A percentile compares a stretch with the other conserved stretches of the same genome.
Conservation (phyloP, 2,797 vertebrate species). For the Meriones psammophilus region DNA sequence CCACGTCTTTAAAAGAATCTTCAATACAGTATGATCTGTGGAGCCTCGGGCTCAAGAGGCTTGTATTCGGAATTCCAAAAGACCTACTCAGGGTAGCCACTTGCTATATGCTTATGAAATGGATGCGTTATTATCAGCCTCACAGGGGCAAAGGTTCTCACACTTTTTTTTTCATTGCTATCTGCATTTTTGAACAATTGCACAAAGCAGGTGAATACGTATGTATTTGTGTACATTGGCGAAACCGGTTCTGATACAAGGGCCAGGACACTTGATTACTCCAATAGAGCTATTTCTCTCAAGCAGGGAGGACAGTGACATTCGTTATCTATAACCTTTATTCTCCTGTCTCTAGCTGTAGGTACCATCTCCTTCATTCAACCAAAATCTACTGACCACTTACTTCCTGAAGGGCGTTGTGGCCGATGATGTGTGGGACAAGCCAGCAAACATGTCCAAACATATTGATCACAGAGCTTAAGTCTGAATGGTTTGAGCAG, state of each 20-base stretch:
- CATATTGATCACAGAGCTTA: not conserved
- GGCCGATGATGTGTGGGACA: not conserved
- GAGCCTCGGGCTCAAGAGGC: not conserved
- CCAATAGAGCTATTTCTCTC: not conserved
- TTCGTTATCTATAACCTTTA: not conserved
- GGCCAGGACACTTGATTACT: not conserved
- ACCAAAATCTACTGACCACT: conserved; percentile 9
- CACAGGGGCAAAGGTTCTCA: not conserved
- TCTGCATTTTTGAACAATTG: not conserved
- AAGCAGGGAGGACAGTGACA: not conserved
- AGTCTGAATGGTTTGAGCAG: not conserved
- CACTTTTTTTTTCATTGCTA: not conserved
- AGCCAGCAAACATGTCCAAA: not conserved
- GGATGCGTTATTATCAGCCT: not conserved
- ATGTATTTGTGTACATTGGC: not conserved
- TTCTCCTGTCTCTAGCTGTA: not conserved
- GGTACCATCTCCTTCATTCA: not conserved
- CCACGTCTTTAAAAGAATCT: not conserved
- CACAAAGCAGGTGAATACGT: not conserved
- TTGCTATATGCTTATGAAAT: not conserved
- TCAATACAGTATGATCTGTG: not conserved
- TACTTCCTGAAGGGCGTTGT: not conserved
- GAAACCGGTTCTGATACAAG: not conserved
- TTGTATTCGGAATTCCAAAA: conserved; percentile 1
- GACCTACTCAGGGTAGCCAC: not conserved